A percentile compares a stretch with the other conserved stretches of the same genome.
phyloP scores from a whole-genome alignment of 2,113 vertebrate genomes.

The Corythornis vintsioides region DNA sequence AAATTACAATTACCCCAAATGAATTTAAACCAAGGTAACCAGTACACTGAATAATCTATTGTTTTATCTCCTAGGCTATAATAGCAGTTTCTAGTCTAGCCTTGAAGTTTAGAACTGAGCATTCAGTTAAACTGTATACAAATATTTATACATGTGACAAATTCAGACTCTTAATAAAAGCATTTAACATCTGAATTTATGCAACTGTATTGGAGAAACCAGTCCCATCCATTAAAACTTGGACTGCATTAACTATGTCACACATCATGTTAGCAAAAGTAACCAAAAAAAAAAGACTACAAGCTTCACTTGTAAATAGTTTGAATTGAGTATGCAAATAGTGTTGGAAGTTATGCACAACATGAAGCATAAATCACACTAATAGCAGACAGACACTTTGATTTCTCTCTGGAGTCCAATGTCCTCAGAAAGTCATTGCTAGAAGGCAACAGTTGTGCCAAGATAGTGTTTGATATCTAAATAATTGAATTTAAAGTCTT shows the following conservation, averaged over 20 bases:
- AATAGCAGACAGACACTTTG: neutral
- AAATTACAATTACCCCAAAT: neutral
- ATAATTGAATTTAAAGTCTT: slow-evolving; percentile 49
- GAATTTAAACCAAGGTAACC: neutral
- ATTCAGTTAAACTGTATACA: neutral
- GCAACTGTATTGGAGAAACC: neutral
- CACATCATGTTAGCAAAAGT: neutral
- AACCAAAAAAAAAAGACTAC: neutral
- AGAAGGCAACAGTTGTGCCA: slow-evolving; percentile 35
- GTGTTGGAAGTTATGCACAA: neutral
- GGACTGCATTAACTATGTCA: neutral
- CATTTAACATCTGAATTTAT: neutral
- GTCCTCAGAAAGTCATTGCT: slow-evolving; percentile 12
- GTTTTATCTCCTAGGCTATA: neutral
- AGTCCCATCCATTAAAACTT: neutral
- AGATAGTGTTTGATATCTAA: slow-evolving; percentile 37
- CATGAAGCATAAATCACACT: neutral
- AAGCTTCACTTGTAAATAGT: neutral
- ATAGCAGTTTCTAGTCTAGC: neutral
- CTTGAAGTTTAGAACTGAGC: neutral
- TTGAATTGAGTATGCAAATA: neutral
- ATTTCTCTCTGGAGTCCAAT: slow-evolving; percentile 19
- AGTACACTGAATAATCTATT: no score
- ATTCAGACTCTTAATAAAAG: neutral
- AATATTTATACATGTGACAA: neutral